These are phyloP conservation scores for Pseudomyrmex flavicornis DNA, from an alignment of 1,140 invertebrate genomes.

Conservation along the genomic window DNA sequence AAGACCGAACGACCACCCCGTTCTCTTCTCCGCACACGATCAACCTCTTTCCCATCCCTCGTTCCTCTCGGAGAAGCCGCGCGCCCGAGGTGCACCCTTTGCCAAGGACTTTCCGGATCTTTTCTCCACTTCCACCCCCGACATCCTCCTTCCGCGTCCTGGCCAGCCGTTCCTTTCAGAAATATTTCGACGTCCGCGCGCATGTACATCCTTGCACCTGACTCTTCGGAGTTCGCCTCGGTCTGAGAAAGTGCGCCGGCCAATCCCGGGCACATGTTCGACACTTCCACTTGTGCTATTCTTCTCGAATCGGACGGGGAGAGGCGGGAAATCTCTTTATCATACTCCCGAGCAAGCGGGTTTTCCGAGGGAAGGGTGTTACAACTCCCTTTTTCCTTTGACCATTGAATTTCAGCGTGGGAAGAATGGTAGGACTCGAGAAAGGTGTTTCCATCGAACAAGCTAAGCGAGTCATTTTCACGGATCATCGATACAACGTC, in stretches of 20 bases:
- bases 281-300: conserved; percentile 67
- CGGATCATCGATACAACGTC: not conserved
- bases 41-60: conserved; percentile 33
- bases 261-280: conserved; percentile 71
- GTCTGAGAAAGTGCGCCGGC: conserved; percentile 50
- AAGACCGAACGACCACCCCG: conserved; percentile 70
- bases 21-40: conserved; percentile 62
- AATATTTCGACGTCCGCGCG: conserved; percentile 69
- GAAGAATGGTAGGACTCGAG: not conserved
- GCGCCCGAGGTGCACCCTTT: conserved; percentile 51
- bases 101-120: conserved; percentile 64
- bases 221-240: conserved; percentile 54
- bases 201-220: conserved; percentile 66
- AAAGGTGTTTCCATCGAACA: conserved; percentile 20
- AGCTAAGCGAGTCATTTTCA: conserved; percentile 12
- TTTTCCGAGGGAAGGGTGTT: conserved; percentile 38
- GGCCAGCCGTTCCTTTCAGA: conserved; percentile 68
- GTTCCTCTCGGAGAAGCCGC: conserved; percentile 37
- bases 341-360: conserved; percentile 60
- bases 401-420: conserved; percentile 34
- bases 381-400: conserved; percentile 31
- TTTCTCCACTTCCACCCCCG: conserved; percentile 15
- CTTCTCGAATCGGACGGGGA: conserved; percentile 48
- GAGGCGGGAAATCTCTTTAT: conserved; percentile 65
- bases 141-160: conserved; percentile 52